These are phyloP conservation scores for Hylomyscus alleni DNA, from an alignment of 2,797 vertebrate genomes.

Conservation along the genomic window DNA sequence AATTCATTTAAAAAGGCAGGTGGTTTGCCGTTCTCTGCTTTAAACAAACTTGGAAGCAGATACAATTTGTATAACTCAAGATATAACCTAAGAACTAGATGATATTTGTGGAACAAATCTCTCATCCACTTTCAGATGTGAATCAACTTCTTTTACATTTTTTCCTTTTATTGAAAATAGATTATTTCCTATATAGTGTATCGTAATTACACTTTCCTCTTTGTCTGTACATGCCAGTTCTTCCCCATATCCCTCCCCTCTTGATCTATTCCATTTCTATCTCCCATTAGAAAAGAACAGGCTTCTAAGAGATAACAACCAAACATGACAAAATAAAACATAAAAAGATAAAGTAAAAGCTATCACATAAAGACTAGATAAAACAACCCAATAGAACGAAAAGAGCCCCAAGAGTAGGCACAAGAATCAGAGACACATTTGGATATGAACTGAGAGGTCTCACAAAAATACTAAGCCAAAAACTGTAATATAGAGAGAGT, in stretches of 20 bases:
- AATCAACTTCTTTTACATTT: neutral
- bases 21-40: neutral
- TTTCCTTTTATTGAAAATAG: neutral
- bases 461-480: neutral
- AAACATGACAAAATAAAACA: neutral
- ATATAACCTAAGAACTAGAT: neutral
- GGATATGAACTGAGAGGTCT: neutral
- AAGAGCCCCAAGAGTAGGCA: neutral
- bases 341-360: neutral
- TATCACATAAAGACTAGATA: neutral
- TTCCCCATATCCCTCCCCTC: neutral
- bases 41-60: neutral
- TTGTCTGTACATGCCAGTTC: neutral
- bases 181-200: neutral
- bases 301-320: neutral
- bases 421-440: neutral
- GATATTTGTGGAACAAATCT: neutral
- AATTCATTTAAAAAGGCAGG: neutral
- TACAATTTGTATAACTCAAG: neutral
- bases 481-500: neutral
- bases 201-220: neutral
- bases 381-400: neutral
- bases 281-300: neutral
- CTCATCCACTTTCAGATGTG: neutral
- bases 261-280: neutral